Percentiles rank a stretch among this genome's conserved stretches.
These are phyloP conservation scores for Cosmopolites sordidus DNA, from an alignment of 2,888 invertebrate genomes.

Conservation along the genomic window DNA sequence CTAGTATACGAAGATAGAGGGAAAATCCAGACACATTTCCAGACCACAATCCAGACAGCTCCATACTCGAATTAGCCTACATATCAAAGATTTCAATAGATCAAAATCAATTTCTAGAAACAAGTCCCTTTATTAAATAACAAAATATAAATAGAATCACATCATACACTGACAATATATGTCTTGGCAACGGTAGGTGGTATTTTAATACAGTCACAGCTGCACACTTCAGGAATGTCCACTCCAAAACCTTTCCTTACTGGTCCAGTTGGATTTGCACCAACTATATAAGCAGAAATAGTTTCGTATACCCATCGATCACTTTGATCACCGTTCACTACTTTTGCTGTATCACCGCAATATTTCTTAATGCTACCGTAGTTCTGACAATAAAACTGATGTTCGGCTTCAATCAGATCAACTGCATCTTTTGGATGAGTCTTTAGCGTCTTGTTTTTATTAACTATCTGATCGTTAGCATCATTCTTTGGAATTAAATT, in stretches of 20 bases:
- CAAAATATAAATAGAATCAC: no score
- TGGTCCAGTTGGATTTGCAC: constrained; percentile 19
- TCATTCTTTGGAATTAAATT: not conserved
- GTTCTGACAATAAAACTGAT: constrained; percentile 44
- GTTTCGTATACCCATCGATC: constrained; percentile 41
- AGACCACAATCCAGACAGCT: no score
- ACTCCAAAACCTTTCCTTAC: constrained; percentile 20
- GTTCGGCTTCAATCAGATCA: constrained; percentile 42
- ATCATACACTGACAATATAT: constrained; percentile 11
- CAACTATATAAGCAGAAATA: constrained; percentile 29
- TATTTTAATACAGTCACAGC: constrained; percentile 22
- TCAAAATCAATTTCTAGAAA: no score
- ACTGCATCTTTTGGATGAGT: constrained; percentile 42
- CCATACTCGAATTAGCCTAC: no score
- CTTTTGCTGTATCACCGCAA: constrained; percentile 41
- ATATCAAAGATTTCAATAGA: no score
- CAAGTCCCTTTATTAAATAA: no score
- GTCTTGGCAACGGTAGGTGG: constrained; percentile 16
- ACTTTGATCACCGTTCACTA: constrained; percentile 43
- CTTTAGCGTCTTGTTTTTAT: constrained; percentile 32
- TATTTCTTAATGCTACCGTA: constrained; percentile 45
- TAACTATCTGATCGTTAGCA: not conserved
- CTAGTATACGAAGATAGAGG: no score
- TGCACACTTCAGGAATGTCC: constrained; percentile 21
- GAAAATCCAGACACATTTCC: no score